Evolutionary conservation across 2,113 vertebrate genomes (phyloP).

Genomic region (Ochotona curzoniae): DNA sequence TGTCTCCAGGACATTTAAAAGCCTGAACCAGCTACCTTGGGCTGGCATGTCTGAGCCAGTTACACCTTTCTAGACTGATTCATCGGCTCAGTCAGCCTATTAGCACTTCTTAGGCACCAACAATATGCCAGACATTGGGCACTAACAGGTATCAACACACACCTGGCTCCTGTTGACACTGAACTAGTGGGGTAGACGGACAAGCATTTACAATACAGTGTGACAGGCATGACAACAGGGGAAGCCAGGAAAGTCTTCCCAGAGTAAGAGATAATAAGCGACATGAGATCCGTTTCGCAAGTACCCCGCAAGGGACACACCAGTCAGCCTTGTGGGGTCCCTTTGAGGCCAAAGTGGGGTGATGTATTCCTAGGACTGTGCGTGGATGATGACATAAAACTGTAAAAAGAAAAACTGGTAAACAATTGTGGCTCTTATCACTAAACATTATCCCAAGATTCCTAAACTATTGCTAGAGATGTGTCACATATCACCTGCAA

Average conservation of each 20-base stretch:
- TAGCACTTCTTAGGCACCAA: background rate
- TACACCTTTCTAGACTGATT: background rate
- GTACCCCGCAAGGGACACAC: background rate
- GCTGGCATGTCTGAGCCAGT: background rate
- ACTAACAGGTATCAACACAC: background rate
- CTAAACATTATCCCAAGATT: background rate
- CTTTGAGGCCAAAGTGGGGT: background rate
- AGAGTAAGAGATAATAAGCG: background rate
- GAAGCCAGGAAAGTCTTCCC: background rate
- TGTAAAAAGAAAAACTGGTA: background rate
- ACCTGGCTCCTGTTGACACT: background rate
- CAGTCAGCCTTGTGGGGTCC: background rate
- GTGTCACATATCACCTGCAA: background rate
- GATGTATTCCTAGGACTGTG: background rate
- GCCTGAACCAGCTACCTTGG: background rate
- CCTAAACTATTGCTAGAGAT: constrained; percentile 26
- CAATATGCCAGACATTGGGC: background rate
- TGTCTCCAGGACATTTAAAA: background rate
- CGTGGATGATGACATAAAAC: background rate
- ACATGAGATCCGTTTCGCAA: background rate
- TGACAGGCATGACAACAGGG: background rate
- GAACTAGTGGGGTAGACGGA: background rate
- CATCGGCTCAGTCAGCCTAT: background rate
- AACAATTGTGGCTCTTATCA: constrained; percentile 26
- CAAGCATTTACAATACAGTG: background rate